Percentiles rank a stretch among this genome's conserved stretches.
phyloP scores from a whole-genome alignment of 2,797 vertebrate genomes.

The Halcyon badia region DNA sequence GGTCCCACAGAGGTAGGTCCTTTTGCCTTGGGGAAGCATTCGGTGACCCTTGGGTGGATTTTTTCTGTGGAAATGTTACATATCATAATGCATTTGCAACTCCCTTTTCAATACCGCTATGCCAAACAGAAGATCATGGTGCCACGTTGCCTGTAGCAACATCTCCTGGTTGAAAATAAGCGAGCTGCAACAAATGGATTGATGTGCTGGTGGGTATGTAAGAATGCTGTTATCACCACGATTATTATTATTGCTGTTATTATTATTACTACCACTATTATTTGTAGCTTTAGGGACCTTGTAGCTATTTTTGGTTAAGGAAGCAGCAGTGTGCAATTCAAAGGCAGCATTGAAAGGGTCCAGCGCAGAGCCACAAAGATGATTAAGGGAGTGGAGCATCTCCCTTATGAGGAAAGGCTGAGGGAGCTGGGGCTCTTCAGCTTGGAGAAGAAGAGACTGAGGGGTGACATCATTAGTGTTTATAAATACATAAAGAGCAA shows the following conservation, averaged over 20 bases:
- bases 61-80: not conserved
- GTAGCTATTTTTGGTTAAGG: not conserved
- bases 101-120: not conserved
- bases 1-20: too few species aligned
- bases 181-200: rapidly evolving
- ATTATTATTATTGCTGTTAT: not conserved
- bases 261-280: not conserved
- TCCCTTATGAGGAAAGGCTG: too few species aligned
- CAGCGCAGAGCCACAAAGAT: too few species aligned
- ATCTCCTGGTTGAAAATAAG: not conserved
- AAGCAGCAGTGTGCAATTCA: not conserved
- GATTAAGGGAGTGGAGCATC: too few species aligned
- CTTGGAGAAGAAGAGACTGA: too few species aligned
- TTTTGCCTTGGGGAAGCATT: not conserved
- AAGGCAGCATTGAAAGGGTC: not conserved
- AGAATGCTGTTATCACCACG: not conserved
- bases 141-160: not conserved
- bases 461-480: too few species aligned
- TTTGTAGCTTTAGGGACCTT: not conserved
- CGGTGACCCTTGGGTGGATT: not conserved
- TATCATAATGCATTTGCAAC: not conserved
- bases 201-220: not conserved
- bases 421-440: too few species aligned
- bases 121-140: not conserved
- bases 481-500: too few species aligned